These are phyloP conservation scores for Geococcyx californianus DNA, from an alignment of 2,113 vertebrate genomes.

Conservation along the genomic window DNA sequence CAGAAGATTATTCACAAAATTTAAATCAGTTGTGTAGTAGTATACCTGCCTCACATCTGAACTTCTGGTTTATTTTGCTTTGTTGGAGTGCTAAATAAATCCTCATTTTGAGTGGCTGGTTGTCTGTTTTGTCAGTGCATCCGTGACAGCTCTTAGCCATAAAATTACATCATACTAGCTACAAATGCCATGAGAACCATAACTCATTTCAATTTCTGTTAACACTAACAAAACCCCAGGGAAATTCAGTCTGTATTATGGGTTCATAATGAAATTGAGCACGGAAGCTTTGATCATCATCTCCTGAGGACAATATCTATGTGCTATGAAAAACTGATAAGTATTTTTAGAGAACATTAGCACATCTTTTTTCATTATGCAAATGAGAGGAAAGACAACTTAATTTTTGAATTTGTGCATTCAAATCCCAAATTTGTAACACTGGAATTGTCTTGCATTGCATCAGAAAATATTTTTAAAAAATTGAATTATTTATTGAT, in stretches of 20 bases:
- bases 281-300: background rate
- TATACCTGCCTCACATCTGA: no score
- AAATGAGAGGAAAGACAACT: background rate
- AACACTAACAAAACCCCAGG: background rate
- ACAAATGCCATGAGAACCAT: background rate
- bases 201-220: background rate
- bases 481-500: background rate
- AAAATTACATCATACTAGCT: background rate
- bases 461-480: background rate
- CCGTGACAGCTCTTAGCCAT: background rate
- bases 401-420: background rate
- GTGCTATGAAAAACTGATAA: background rate
- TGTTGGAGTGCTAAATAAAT: no score
- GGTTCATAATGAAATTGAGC: background rate
- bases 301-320: background rate
- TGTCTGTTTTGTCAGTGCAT: no score
- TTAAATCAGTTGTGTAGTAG: no score
- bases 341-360: background rate
- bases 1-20: no score
- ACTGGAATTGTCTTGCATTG: background rate
- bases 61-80: no score
- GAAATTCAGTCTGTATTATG: background rate
- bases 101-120: no score
- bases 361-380: background rate
- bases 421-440: background rate